Evolutionary conservation across 2,888 invertebrate genomes (phyloP), one percentile per base, ranked within the genome.

Genomic region (Drosophila antonietae): DNA sequence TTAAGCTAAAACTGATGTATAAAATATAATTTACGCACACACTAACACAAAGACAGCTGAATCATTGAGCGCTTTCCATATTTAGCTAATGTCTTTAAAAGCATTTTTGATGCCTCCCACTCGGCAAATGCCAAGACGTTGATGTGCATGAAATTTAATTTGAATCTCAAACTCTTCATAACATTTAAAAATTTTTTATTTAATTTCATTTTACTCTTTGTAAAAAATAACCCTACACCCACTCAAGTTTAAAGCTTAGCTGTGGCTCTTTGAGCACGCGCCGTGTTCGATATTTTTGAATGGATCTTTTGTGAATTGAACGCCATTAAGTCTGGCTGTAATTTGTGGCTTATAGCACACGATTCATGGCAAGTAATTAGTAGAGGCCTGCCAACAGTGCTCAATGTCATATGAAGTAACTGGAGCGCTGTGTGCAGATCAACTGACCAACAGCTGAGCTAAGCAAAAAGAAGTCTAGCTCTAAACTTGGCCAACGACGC

Each of bases 121-220:
- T 53, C 68, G 33, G 52, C 43, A 62, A 79, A 82, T 82, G 12
- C 84, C 84, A 68, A 72, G 78, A 78, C 84, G 66, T 41, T 82
- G 81, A 82, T 81, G 58, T 57, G 64, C 12, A 4, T 28, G 35
- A 47, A 59, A 23, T 60, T 67, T 44, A 23, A 15, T 52, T 47
- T 46, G 31, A 56, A 55, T 20, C 20, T 53, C 28, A 61, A 35
- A 51, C 56, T 64, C 57, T 68, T 68, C 31, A 66, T 73, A 31
- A 47, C 10, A 37, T 57, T 35, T 18, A 56, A 58, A 58, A 55
- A 43, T 46, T 66, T 49, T 60, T 46, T 66, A 2, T 47, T 9
- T n/a, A n/a, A 23, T 23, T 14, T 35, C 0, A 35, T 35, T n/a
- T 33, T 10, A 52, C 35, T 51, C 10, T 67, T 63, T 39, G 57